These are phyloP conservation scores for Cistogaster globosa DNA, from an alignment of 2,888 invertebrate genomes.

Conservation along the genomic window DNA sequence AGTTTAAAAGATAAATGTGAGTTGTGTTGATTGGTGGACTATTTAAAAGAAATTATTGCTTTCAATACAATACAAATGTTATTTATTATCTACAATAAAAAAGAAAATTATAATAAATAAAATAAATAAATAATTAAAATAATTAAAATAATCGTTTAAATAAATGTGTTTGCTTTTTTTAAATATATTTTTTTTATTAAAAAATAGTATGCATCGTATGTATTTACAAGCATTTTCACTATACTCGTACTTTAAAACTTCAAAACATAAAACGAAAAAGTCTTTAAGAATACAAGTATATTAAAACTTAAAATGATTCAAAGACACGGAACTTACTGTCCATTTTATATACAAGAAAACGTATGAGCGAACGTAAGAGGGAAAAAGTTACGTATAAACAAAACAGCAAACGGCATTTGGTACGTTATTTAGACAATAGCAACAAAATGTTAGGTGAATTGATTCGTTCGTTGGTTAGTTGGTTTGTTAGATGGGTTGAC, in stretches of 20 bases:
- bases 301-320: conserved; percentile 58
- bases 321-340: conserved; percentile 74
- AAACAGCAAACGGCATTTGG: conserved; percentile 38
- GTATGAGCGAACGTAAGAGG: conserved; percentile 27
- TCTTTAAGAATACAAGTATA: neutral
- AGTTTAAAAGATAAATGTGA: neutral
- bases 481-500: conserved; percentile 1
- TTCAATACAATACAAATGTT: conserved; percentile 37
- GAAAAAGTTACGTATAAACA: conserved; percentile 29
- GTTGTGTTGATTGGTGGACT: neutral
- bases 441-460: conserved; percentile 51
- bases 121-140: too few species aligned
- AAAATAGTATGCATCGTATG: conserved; percentile 72
- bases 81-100: conserved; percentile 12
- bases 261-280: conserved; percentile 71
- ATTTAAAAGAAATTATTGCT: neutral
- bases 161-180: neutral
- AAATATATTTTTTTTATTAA: conserved; percentile 48
- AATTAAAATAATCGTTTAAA: conserved; percentile 4
- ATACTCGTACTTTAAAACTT: conserved; percentile 79
- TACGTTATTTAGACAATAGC: conserved; percentile 37
- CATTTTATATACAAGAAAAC: conserved; percentile 44
- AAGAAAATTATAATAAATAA: neutral
- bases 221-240: conserved; percentile 82
- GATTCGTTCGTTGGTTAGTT: conserved; percentile 30